phyloP scores from a whole-genome alignment of 2,797 vertebrate genomes.

The Rhinogobio ventralis region DNA sequence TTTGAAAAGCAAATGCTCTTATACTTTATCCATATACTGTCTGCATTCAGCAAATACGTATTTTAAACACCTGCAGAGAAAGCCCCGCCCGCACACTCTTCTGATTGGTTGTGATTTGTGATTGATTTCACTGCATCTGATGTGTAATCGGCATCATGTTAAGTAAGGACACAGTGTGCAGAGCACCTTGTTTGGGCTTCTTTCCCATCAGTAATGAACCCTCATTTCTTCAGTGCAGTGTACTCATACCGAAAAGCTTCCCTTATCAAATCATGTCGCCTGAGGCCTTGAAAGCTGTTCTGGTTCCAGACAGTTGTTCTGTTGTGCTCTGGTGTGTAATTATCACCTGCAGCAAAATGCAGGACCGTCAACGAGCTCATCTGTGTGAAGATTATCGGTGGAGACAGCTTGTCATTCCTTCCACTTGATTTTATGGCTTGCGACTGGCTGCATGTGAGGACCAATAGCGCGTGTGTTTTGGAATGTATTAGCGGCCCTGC shows the following conservation, averaged over 20 bases:
- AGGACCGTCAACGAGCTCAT: conserved; percentile 1
- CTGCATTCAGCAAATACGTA: no score
- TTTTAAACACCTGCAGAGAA: neutral
- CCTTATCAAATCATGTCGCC: conserved; percentile 59
- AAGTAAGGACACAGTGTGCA: neutral
- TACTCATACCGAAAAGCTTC: neutral
- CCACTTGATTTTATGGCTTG: conserved; percentile 54
- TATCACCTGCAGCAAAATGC: conserved; percentile 62
- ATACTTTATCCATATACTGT: neutral
- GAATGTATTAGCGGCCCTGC: conserved; percentile 63
- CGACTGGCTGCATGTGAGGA: conserved; percentile 63
- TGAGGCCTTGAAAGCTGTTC: conserved; percentile 63
- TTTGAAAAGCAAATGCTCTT: no score
- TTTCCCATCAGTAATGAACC: neutral
- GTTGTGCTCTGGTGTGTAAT: conserved; percentile 57
- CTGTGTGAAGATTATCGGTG: conserved; percentile 13
- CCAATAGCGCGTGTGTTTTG: conserved; percentile 65
- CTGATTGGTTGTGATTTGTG: neutral
- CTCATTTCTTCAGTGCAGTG: neutral
- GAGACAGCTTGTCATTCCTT: conserved; percentile 52
- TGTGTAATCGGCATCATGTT: neutral
- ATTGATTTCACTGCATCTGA: neutral
- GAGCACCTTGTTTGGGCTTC: neutral
- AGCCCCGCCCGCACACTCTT: neutral
- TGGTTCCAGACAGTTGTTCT: conserved; percentile 46